Percentiles rank a stretch among this genome's conserved stretches.
phyloP scores from a whole-genome alignment of 2,113 vertebrate species.

The Speoplatyrhinus poulsoni region DNA sequence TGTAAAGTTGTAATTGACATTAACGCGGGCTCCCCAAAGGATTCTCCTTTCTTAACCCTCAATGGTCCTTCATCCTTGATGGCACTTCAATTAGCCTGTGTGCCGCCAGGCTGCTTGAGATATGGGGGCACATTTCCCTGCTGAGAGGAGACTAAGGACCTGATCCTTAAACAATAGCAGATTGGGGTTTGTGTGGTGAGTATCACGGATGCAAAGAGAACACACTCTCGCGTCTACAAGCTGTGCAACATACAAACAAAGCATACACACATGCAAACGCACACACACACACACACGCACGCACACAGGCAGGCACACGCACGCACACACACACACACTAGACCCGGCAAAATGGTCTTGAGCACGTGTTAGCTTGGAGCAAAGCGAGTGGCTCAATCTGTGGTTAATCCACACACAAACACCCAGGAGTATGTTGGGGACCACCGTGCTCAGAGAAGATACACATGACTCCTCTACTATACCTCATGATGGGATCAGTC shows the following conservation, averaged over 20 bases:
- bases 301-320: background rate
- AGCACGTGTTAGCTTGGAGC: conserved; percentile 21
- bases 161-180: too few species aligned
- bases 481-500: conserved; percentile 21
- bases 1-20: conserved; percentile 62
- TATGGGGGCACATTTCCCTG: background rate
- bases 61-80: conserved; percentile 36
- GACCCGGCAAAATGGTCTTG: background rate
- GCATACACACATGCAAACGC: conserved; percentile 22
- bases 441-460: conserved; percentile 16
- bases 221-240: background rate
- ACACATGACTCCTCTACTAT: conserved; percentile 7
- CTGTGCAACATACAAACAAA: conserved; percentile 25
- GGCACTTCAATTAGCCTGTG: conserved; percentile 43
- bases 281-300: conserved; percentile 19
- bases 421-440: conserved; percentile 19
- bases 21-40: conserved; percentile 52
- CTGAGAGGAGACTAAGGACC: background rate
- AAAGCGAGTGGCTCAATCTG: conserved; percentile 21
- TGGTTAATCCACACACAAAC: conserved; percentile 39
- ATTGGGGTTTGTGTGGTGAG: conserved; percentile 17
- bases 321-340: conserved; percentile 1
- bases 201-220: conserved; percentile 53
- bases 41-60: conserved; percentile 46
- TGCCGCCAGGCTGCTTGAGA: conserved; percentile 16